Evolutionary conservation across 2,113 vertebrate genomes (phyloP), one percentile per base, ranked within the genome.

Genomic region (Ia io): DNA sequence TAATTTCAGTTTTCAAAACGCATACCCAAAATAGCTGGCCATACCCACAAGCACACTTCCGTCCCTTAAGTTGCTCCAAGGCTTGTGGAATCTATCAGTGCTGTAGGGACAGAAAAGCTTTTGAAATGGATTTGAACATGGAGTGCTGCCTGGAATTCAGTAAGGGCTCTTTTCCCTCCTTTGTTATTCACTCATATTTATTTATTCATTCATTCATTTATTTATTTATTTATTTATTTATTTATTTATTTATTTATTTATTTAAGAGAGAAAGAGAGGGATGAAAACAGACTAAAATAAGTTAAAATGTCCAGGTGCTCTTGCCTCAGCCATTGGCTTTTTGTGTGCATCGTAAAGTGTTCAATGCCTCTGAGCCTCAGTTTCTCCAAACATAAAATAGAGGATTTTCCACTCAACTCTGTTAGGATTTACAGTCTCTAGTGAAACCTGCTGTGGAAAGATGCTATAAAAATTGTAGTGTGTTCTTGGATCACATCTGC

Each of bases 1-100:
- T 77, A 91, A 93, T 91, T 96, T 96, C 47, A 87, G 89, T 90
- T 95, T 95, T 83, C 78, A 82, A 61, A 94, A 93, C 18, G 37
- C 44, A 96, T 44, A 90, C 42, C 95, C 92, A 96, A 70, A 98
- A 97, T 90, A 97, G 94, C 53, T 85, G 84, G 59, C 13, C 77
- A 59, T 84, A 92, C 56, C 92, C 74, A 93, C 32, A 92, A 97
- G 93, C 51, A 97, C 73, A 80, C 70, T 22, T 9, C 23, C 85
- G 59, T 59, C 90, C 91, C 92, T 96, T 88, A 87, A 67, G 94
- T 74, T 76, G 44, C 90, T 97, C 88, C 86, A 93, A 90, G 84
- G 90, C 47, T 82, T 88, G 53, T 86, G 47, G 77, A 97, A 88
- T 79, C 79, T 35, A 85, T 93, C 71, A 85, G 90, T 40, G 37